A percentile compares a stretch with the other conserved stretches of the same genome.
Conservation (phyloP, 1,140 invertebrate genomes). For the Monochamus saltuarius region DNA sequence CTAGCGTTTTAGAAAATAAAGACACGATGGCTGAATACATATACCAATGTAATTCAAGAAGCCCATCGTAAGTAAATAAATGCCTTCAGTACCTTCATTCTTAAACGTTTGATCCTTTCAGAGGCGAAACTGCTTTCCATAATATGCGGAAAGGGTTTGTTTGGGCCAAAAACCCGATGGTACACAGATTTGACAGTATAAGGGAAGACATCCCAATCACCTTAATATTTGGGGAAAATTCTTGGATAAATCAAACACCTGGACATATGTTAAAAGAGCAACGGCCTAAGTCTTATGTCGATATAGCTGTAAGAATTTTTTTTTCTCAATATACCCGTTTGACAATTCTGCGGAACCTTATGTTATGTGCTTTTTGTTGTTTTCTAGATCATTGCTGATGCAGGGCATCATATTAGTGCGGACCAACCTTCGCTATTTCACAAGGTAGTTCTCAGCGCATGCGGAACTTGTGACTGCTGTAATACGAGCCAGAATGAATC, state of each 20-base stretch:
- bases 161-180: conserved; percentile 95
- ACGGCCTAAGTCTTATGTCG: conserved; percentile 69
- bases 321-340: background rate
- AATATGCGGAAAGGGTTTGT: conserved; percentile 85
- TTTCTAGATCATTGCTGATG: conserved; percentile 79
- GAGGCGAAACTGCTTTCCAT: conserved; percentile 93
- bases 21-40: conserved; percentile 88
- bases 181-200: conserved; percentile 75
- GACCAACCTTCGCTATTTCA: conserved; percentile 90
- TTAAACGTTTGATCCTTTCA: conserved; percentile 51
- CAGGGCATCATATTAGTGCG: conserved; percentile 95
- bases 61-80: conserved; percentile 70
- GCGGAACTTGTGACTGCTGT: conserved; percentile 61
- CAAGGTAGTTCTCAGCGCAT: conserved; percentile 74
- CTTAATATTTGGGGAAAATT: conserved; percentile 86
- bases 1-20: conserved; percentile 66
- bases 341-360: conserved; percentile 1
- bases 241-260: conserved; percentile 87
- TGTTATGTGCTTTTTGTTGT: conserved; percentile 22
- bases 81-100: conserved; percentile 1
- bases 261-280: conserved; percentile 75
- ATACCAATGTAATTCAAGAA: conserved; percentile 94
- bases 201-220: conserved; percentile 80
- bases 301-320: conserved; percentile 72
- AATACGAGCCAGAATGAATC: no score